These are phyloP conservation scores for Netelia virgata DNA, from an alignment of 2,888 invertebrate species.

Conservation along the genomic window DNA sequence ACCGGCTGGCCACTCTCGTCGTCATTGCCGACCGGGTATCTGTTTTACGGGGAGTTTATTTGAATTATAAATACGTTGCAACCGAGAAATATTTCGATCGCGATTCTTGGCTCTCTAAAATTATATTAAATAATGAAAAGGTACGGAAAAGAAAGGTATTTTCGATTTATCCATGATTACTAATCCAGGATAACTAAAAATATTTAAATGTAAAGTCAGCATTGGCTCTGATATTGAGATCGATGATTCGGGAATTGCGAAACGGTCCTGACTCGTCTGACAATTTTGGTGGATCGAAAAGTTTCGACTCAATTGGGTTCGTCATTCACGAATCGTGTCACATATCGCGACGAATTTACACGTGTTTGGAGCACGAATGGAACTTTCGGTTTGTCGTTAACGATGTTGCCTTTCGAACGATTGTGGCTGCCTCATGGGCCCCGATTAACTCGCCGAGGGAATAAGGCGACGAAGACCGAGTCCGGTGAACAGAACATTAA, in stretches of 20 bases:
- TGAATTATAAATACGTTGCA: slow-evolving; percentile 25
- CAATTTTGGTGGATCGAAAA: not conserved
- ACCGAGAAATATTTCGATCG: slow-evolving; percentile 9
- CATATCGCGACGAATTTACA: not conserved
- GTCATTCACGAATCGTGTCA: slow-evolving; percentile 24
- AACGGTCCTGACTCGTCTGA: not conserved
- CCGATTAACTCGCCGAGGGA: slow-evolving; percentile 15
- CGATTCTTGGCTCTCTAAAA: not conserved
- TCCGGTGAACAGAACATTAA: not conserved
- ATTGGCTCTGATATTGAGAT: not conserved
- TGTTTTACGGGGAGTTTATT: slow-evolving; percentile 47
- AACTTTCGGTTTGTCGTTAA: slow-evolving; percentile 24
- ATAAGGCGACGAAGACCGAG: not conserved
- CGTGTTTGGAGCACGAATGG: not conserved
- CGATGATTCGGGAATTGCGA: not conserved
- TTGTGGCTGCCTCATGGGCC: slow-evolving; percentile 21
- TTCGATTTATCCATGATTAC: too few species aligned
- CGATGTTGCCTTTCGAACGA: slow-evolving; percentile 33
- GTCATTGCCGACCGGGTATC: slow-evolving; percentile 1
- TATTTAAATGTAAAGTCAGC: not conserved
- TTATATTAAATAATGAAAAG: too few species aligned
- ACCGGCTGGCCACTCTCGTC: not conserved
- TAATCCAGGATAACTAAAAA: too few species aligned
- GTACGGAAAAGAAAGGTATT: too few species aligned
- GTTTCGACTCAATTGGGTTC: not conserved